Evolutionary conservation across 1,140 invertebrate species (phyloP).

Genomic region (Hypothenemus hampei): DNA sequence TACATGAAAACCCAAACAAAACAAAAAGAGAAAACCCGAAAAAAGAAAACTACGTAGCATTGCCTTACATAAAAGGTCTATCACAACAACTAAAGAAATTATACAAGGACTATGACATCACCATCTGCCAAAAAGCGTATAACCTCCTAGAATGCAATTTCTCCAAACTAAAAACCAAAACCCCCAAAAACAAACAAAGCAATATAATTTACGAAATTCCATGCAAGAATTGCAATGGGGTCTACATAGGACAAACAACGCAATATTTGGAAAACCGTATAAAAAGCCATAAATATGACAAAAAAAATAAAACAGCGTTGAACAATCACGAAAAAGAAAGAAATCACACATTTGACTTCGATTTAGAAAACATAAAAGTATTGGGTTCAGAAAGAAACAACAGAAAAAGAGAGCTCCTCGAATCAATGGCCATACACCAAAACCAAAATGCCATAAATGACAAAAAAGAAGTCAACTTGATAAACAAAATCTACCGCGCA

Average conservation of each 20-base stretch:
- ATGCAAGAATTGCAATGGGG: background rate
- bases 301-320: background rate
- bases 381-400: background rate
- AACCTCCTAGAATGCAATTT: background rate
- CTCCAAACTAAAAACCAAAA: background rate
- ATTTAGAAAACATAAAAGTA: background rate
- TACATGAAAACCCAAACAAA: background rate
- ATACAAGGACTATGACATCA: background rate
- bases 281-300: too few species aligned
- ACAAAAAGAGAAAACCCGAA: background rate
- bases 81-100: background rate
- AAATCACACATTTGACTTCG: background rate
- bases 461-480: background rate
- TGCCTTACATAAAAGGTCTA: background rate
- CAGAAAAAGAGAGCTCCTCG: background rate
- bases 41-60: background rate
- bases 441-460: background rate
- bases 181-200: background rate
- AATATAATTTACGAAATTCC: background rate
- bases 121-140: background rate
- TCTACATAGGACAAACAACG: background rate
- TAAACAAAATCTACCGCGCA: background rate
- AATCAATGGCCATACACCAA: background rate
- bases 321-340: background rate
- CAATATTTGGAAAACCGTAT: slow-evolving; percentile 1